A percentile compares a stretch with the other conserved stretches of the same genome.
Evolutionary conservation across 2,113 vertebrate genomes (phyloP).

Genomic region (Arizona elegans): DNA sequence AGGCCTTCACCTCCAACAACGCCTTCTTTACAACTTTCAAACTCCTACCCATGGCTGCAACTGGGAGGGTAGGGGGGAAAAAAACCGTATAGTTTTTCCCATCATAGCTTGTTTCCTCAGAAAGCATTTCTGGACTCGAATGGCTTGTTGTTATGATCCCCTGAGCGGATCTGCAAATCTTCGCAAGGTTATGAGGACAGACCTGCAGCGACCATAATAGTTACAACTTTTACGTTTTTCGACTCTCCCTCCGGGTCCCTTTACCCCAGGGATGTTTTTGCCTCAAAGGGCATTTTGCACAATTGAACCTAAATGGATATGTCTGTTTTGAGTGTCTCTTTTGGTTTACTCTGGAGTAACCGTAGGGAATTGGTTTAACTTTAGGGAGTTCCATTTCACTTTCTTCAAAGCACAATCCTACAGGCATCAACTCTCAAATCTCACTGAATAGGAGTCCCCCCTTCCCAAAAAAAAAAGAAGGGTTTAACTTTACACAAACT

Average conservation of each 20-base stretch:
- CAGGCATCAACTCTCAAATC: background rate
- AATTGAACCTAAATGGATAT: background rate
- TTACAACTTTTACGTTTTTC: background rate
- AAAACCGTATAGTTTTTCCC: background rate
- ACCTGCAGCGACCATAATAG: background rate
- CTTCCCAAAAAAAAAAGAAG: background rate
- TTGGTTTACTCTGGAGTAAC: background rate
- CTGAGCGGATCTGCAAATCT: background rate
- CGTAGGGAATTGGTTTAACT: background rate
- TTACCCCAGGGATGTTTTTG: background rate
- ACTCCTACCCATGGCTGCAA: background rate
- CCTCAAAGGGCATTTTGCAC: background rate
- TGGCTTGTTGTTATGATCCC: background rate
- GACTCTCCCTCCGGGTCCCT: background rate
- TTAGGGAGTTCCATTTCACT: background rate
- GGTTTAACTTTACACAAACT: background rate
- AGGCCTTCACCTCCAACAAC: background rate
- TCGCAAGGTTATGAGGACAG: background rate
- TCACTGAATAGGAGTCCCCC: background rate
- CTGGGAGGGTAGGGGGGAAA: no score
- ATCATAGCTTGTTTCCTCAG: background rate
- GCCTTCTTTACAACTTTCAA: background rate
- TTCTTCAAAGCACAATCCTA: background rate
- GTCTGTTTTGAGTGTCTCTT: background rate
- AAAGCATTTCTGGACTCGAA: background rate